Percentiles rank a stretch among this genome's conserved stretches.
Evolutionary conservation across 2,113 vertebrate genomes (phyloP).

Genomic region (Cephalopterus ornatus): DNA sequence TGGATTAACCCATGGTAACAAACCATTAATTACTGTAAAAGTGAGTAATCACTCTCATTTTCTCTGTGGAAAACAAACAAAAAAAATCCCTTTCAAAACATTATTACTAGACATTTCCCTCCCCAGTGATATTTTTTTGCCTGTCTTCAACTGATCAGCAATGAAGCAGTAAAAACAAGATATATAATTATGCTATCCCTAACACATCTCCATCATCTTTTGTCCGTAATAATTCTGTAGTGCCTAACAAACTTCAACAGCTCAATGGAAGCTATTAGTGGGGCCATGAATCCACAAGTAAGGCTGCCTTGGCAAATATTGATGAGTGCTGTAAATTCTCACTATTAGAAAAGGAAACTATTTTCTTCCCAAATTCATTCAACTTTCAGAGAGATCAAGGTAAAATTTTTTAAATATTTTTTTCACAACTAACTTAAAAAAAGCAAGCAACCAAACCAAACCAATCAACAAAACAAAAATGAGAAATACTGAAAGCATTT

Average conservation of each 20-base stretch:
- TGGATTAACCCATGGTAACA: neutral
- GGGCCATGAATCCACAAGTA: neutral
- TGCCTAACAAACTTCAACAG: neutral
- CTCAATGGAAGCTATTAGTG: neutral
- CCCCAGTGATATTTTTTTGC: neutral
- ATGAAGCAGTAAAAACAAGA: neutral
- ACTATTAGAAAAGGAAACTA: neutral
- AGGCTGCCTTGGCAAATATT: neutral
- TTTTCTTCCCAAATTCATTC: neutral
- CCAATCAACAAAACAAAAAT: neutral
- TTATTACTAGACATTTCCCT: neutral
- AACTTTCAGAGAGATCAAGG: neutral
- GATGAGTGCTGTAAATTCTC: neutral
- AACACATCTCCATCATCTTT: neutral
- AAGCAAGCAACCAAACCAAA: neutral
- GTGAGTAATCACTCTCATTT: neutral
- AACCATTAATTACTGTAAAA: neutral
- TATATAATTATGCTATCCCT: neutral
- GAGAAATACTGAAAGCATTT: neutral
- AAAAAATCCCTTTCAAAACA: neutral
- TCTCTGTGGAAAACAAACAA: neutral
- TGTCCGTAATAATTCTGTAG: neutral
- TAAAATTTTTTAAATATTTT: neutral
- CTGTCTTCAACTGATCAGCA: neutral
- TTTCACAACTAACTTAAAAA: neutral